These are phyloP conservation scores for Garrulus glandarius DNA, from an alignment of 2,797 vertebrate species.

Conservation along the genomic window DNA sequence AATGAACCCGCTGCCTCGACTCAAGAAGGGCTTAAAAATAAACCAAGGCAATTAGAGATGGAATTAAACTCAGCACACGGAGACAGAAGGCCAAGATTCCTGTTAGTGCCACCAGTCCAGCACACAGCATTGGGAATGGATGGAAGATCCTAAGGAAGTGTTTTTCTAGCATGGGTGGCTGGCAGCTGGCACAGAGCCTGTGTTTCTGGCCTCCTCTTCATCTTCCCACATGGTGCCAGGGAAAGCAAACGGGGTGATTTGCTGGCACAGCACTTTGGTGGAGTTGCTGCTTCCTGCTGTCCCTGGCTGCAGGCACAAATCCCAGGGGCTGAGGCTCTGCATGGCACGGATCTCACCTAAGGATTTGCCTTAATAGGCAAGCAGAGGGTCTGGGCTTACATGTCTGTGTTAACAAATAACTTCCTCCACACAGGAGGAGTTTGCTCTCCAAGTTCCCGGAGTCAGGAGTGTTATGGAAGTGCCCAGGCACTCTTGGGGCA, in stretches of 20 bases:
- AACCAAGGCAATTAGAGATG: conserved; percentile 52
- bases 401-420: not conserved
- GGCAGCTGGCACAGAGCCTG: not conserved
- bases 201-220: conserved; percentile 22
- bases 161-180: not conserved
- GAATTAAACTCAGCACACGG: conserved; percentile 30
- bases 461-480: not conserved
- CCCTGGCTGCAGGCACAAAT: not conserved
- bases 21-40: conserved; percentile 51
- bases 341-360: not conserved
- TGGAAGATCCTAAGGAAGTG: conserved; percentile 21
- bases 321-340: not conserved
- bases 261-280: not conserved
- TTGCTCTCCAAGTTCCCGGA: fast-evolving
- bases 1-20: conserved; percentile 43
- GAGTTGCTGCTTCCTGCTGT: not conserved
- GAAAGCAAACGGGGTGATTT: not conserved
- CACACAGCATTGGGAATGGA: not conserved
- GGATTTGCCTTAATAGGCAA: not conserved
- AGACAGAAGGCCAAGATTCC: conserved; percentile 36
- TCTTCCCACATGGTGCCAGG: not conserved
- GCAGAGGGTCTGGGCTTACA: not conserved
- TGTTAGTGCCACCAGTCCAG: conserved; percentile 15
- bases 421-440: not conserved
- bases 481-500: not conserved